Base-by-base conservation (phyloP, 2,888 invertebrate species). In the Nasonia oneida region DNA sequence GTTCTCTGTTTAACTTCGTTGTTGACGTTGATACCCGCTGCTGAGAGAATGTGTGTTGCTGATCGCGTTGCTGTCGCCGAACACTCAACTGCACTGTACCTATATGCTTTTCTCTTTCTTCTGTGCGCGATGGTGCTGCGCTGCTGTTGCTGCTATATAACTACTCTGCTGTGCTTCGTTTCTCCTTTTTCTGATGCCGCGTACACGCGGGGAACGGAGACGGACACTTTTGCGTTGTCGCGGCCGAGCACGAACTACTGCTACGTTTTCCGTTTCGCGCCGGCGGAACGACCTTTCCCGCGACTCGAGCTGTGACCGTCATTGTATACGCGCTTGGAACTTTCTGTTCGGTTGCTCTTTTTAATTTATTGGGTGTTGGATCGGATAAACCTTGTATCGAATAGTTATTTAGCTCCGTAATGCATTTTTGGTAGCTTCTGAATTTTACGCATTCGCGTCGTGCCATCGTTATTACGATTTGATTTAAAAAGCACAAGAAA, bases 111-210 rank as follows among this genome's bases (percentile, higher is more conserved):
- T 61, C n/a, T 61, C 57, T 61, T 61, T 61, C 57, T 61, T 61
- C 57, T 8, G 10, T 61, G 57, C 57, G 57, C 57, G 57, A 61
- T n/a, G 23, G 57, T 61, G 57, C 57, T 61, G 57, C 57, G 57
- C 57, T 61, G 57, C 57, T 61, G n/a, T 61, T 61, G 57, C 57
- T 47, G 47, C 57, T 61, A 15, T 61, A 15, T 61, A 61, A n/a
- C 57, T 61, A 6, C 57, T 50, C 15, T 15, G 3, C 50, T 18
- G 18, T 42, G 42, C 42, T 42, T 42, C 42, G 42, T 18, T 57
- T 57, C 18, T 57, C 57, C 6, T 57, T 57, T 57, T 18, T 57
- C 57, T n/a, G 18, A 18, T 18, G 18, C 18, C 23, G 23, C 18
- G 57, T 57, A n/a, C 4, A 57, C 23, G 23, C 18, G 57, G 57